Conservation (phyloP, 2,888 invertebrate species). For the Patella pellucida region DNA sequence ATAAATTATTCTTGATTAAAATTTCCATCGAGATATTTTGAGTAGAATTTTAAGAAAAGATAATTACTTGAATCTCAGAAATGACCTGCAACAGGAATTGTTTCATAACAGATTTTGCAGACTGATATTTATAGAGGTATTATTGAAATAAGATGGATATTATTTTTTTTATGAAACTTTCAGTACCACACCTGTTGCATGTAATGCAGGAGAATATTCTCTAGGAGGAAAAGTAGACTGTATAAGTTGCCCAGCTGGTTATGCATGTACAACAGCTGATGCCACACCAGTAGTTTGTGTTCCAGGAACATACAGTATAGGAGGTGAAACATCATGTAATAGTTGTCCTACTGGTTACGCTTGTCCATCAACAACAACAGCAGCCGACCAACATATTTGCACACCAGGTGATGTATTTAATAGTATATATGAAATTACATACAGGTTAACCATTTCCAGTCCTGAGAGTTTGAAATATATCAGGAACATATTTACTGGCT, state of each 20-base stretch:
- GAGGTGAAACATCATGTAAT: constrained; percentile 45
- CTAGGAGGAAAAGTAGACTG: constrained; percentile 42
- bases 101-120: too few species aligned
- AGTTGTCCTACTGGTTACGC: constrained; percentile 58
- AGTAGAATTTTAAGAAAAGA: too few species aligned
- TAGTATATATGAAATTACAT: background rate
- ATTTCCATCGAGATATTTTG: too few species aligned
- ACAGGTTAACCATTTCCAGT: background rate
- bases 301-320: constrained; percentile 54
- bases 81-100: too few species aligned
- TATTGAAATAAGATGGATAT: too few species aligned
- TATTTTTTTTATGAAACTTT: constrained; percentile 11
- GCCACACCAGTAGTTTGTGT: constrained; percentile 43
- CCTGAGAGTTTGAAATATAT: background rate
- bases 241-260: constrained; percentile 53
- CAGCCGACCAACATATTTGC: constrained; percentile 43
- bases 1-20: too few species aligned
- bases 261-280: constrained; percentile 39
- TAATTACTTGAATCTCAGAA: too few species aligned
- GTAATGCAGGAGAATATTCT: constrained; percentile 50
- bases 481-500: too few species aligned
- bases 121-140: too few species aligned
- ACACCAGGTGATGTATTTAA: constrained; percentile 44
- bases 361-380: constrained; percentile 58
- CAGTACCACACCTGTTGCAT: constrained; percentile 40